Conservation (phyloP, 2,113 vertebrate genomes). For the Dasyornis broadbenti region DNA sequence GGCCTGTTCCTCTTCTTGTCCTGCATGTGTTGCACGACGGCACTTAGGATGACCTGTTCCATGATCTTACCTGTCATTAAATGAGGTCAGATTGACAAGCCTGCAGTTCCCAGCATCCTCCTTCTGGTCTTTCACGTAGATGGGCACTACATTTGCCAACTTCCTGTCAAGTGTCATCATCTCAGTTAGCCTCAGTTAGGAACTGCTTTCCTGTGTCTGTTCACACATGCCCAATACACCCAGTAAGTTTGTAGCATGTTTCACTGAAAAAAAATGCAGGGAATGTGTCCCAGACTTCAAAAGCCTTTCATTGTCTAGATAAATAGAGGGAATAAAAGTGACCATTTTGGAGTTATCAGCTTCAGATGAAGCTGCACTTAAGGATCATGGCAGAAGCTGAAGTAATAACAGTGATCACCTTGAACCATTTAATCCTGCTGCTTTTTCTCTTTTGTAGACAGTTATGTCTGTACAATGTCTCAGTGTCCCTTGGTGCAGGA, state of each 20-base stretch:
- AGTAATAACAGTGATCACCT: background rate
- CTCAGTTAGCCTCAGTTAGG: background rate
- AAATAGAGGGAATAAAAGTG: background rate
- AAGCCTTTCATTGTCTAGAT: background rate
- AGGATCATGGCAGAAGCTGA: background rate
- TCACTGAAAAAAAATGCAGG: background rate
- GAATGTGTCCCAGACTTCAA: background rate
- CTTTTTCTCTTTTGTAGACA: background rate
- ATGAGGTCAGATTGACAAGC: background rate
- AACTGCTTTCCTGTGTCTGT: background rate
- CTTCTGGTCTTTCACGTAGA: background rate
- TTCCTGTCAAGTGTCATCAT: background rate
- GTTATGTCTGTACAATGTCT: background rate
- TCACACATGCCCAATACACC: background rate
- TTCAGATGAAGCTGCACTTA: background rate
- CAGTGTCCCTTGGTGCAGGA: background rate
- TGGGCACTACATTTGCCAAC: background rate
- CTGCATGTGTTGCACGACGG: background rate
- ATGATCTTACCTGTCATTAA: background rate
- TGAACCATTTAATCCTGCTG: background rate
- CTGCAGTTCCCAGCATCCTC: background rate
- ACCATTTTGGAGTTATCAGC: background rate
- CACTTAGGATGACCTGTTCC: background rate
- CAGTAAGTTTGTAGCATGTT: background rate
- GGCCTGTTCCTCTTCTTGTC: background rate